Percentiles rank a stretch among this genome's conserved stretches.
These are phyloP conservation scores for Erebia ligea DNA, from an alignment of 2,888 invertebrate species.

Conservation along the genomic window DNA sequence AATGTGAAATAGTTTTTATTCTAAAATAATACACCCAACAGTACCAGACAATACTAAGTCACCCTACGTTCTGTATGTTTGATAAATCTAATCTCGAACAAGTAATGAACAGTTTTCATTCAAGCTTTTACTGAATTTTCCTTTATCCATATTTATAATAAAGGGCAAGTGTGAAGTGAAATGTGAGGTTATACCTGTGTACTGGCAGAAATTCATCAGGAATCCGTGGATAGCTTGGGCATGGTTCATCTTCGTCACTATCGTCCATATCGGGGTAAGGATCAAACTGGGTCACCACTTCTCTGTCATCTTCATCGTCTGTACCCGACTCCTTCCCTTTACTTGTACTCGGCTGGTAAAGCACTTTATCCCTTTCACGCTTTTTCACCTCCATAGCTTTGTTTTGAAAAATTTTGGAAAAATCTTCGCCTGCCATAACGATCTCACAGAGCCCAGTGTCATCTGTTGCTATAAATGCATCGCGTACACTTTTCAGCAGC, in stretches of 20 bases:
- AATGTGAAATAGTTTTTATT: too few species aligned
- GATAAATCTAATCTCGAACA: neutral
- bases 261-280: constrained; percentile 91
- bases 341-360: constrained; percentile 64
- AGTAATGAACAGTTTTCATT: neutral
- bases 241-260: constrained; percentile 89
- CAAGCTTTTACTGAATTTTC: neutral
- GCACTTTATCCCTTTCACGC: constrained; percentile 59
- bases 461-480: constrained; percentile 97
- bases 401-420: constrained; percentile 83
- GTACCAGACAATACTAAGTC: neutral
- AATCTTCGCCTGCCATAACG: constrained; percentile 93
- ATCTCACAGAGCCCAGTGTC: constrained; percentile 97
- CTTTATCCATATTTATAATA: too few species aligned
- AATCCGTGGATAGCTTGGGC: constrained; percentile 38
- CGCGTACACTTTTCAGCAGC: constrained; percentile 95
- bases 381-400: constrained; percentile 73
- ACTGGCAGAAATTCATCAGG: constrained; percentile 34
- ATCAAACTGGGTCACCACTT: constrained; percentile 81
- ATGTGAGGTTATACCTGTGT: constrained; percentile 28
- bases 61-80: neutral
- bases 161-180: neutral
- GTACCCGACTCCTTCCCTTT: constrained; percentile 60
- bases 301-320: constrained; percentile 65
- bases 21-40: too few species aligned